Base-by-base conservation (phyloP, 2,888 invertebrate genomes). In the Parapristionchus giblindavisi region DNA sequence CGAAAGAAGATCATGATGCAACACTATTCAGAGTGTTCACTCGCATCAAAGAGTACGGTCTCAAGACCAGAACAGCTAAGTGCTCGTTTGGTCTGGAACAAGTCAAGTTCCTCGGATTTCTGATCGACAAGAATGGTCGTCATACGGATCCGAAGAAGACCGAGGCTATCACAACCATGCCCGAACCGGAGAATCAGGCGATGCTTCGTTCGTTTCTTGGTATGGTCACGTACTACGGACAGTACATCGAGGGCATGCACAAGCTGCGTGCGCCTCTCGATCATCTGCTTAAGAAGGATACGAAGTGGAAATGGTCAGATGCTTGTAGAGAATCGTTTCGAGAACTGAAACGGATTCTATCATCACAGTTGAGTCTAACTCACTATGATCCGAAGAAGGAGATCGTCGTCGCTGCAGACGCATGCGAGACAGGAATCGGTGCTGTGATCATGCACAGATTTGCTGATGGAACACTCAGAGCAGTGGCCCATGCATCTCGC, bases 381-480 rank as follows among this genome's bases (percentile, higher is more conserved):
- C 86, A 88, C 76, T 88, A 83, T 78, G 84, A 88, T 65, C 84
- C 84, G 1, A 74, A 43, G 27, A 70, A 80, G 34, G 83, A 81
- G 32, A 58, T 89, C 8, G 77, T 80, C 24, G 73, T 90, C 4
- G 85, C 88, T 0, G 87, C 87, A 54, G 89, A 90, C 82, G 89
- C 89, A 0, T 88, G 86, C 17, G 84, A 85, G 14, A 80, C 82
- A 80, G 79, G 89, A 82, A 77, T 83, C 88, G 68, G 84, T 85
- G 40, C 86, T 80, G 81, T 83, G 2, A 43, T 83, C 11, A 21
- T 24, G 2, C 82, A 81, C 66, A 58, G 80, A 77, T 75, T 75
- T 77, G 71, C 85, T 78, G 70, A 85, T 85, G 75, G 85, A 74
- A 36, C 82, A 60, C 78, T 82, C 78, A n/a, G 84, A 29, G 78